Base-by-base conservation (phyloP, 1,140 invertebrate genomes). In the Penaeus vannamei region DNA sequence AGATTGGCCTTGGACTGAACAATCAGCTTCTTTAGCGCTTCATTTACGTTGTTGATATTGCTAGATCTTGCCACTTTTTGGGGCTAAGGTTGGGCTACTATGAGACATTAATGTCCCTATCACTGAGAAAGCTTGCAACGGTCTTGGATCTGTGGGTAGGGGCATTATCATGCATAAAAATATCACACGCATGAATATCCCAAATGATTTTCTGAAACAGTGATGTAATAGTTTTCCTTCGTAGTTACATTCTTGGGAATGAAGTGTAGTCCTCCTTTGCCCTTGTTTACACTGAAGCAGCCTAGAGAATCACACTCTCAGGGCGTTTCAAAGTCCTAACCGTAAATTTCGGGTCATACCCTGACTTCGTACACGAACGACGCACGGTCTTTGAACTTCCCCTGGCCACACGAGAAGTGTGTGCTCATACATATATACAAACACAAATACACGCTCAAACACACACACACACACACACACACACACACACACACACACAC, bases 271-370 rank as follows among this genome's bases (percentile, higher is more conserved):
- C 80, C 14, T 22, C 72, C 26, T 29, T n/a, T 77, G 29, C 72
- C 72, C 72, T 32, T 77, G 0, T 77, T 77, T 3, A 26, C 72
- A 77, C 72, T 77, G 26, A 77, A 77, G 1, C 19, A 19, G 26
- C 72, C 72, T n/a, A 77, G 4, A 77, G 12, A 26, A 77, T 77
- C 22, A 77, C 72, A 22, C 1, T n/a, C 26, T 22, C 19, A 32
- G 32, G 29, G 80, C 53, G 80, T 0, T 82, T 82, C 80, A 82
- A 10, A 20, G 14, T 82, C 42, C 12, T 59, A 19, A 82, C 80
- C 42, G 32, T 82, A 53, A 5, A 82, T 53, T 53, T 36, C 32
- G 80, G 42, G 36, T 42, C 42, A 53, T 82, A 82, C 80, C 80
- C 7, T 36, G 80, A 36, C 10, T 7, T 53, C 10, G 19, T 53